Base-by-base conservation (phyloP, 1,140 invertebrate species). In the Atopsyche davidsoni region DNA sequence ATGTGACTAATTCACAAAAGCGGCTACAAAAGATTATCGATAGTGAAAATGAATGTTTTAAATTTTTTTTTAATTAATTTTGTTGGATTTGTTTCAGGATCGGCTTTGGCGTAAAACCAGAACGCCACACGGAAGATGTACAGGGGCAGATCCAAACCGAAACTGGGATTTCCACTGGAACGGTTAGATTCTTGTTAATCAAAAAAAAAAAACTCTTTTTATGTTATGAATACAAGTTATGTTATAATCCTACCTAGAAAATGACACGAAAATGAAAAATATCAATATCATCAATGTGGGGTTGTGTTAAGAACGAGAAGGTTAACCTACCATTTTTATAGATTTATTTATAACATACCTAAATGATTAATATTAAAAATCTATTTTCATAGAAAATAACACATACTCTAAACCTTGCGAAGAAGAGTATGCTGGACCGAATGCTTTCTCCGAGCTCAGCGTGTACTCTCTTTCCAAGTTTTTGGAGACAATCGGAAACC, bases 401-500 rank as follows among this genome's bases (percentile, higher is more conserved):
- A n/a, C n/a, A n/a, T n/a, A n/a, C n/a, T n/a, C n/a, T n/a, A 68
- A 74, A 55, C 75, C 79, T 1, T 90, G 87, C 62, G 61, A 66
- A 2, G 80, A 86, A 1, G 81, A 75, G 2, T 91, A 77, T 63
- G 77, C 77, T 18, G 87, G 88, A 0, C 61, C 67, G 0, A 59
- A 58, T 3, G 57, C 84, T 1, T 87, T 87, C 60, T 89, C 86
- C 0, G 88, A 90, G 67, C 64, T 73, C 0, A 88, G 91, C 65
- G 79, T 79, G 0, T 60, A 59, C n/a, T 64, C 72, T 0, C 66
- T 82, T 25, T 60, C 69, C 0, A 60, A 76, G 10, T 79, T 72
- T 46, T 55, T 82, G 0, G 54, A 57, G 17, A 46, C 59, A 0
- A 59, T 73, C 1, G 57, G 36, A 39, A 17, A 39, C 7, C 52